These are phyloP conservation scores for Ornithorhynchus anatinus DNA, from an alignment of 2,113 vertebrate genomes.

Conservation along the genomic window DNA sequence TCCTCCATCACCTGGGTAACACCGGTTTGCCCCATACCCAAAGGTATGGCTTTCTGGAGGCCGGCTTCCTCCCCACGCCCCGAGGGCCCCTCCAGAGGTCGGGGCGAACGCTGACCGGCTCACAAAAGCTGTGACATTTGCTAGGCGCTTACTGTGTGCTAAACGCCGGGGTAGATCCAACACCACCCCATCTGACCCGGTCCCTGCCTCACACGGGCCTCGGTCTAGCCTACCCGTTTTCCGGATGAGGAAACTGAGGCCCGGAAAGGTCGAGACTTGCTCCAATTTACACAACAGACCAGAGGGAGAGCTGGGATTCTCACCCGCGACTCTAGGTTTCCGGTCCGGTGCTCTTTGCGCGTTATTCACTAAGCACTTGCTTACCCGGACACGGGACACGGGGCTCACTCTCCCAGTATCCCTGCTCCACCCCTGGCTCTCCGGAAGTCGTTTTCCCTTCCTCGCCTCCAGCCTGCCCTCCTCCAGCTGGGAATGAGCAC, in stretches of 20 bases:
- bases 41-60: too few relatives aligned
- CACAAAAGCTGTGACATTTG: too few relatives aligned
- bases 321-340: too few relatives aligned
- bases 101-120: too few relatives aligned
- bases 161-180: background rate
- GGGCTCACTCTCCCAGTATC: background rate
- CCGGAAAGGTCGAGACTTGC: background rate
- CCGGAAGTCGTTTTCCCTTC: background rate
- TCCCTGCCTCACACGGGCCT: too few relatives aligned
- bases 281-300: background rate
- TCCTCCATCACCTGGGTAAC: background rate
- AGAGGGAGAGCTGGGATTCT: background rate
- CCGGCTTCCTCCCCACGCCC: too few relatives aligned
- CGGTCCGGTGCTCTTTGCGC: too few relatives aligned
- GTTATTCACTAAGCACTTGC: too few relatives aligned
- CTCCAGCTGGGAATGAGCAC: background rate
- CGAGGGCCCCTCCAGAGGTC: too few relatives aligned
- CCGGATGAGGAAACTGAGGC: background rate
- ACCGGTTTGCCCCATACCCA: too few relatives aligned
- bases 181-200: too few relatives aligned
- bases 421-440: slow-evolving; percentile 14
- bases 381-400: background rate
- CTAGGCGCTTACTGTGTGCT: background rate
- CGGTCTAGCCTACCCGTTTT: too few relatives aligned
- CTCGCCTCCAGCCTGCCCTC: background rate